Base-by-base conservation (phyloP, 2,113 vertebrate species). In the Diglossa brunneiventris region DNA sequence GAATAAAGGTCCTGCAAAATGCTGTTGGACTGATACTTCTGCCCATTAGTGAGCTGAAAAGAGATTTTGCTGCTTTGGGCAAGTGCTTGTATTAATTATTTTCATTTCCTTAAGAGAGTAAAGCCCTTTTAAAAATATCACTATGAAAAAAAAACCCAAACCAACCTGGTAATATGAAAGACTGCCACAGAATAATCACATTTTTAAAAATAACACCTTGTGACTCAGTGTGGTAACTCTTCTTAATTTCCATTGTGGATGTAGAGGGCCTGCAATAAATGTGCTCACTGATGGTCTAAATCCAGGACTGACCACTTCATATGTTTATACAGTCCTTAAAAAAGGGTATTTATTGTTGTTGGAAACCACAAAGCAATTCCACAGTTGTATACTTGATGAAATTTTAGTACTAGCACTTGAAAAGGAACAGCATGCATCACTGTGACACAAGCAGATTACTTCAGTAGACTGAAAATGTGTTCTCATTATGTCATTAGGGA, bases 141-240 rank as follows among this genome's bases (percentile, higher is more conserved):
- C 31, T 15, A 47, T 3, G 6, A 37, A 5, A 49, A 13, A 15
- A n/a, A 44, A 42, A 3, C 3, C 13, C 26, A 50, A 50, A 26
- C 7, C 31, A 56, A n/a, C 6, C 9, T 2, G 75, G 42, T 50
- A 72, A 67, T 19, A 68, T 9, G 72, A 46, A 74, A 80, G 47
- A 59, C 39, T 70, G 79, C n/a, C 13, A 28, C 24, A 87, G 69
- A 44, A 81, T 37, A 91, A 79, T 62, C 20, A 31, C 33, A 55
- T 66, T 73, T 75, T 77, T 30, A 52, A 92, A 92, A 94, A 55
- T 46, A 93, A 91, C 55, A 95, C 72, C 59, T 77, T 42, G 39
- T 91, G 82, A 83, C 35, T 81, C 84, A 76, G 22, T 0, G 0
- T 67, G 68, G 59, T 62, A 92, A 33, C 39, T 90, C 49, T 59